These are phyloP conservation scores for Tyto alba DNA, from an alignment of 2,113 vertebrate species.

Conservation along the genomic window DNA sequence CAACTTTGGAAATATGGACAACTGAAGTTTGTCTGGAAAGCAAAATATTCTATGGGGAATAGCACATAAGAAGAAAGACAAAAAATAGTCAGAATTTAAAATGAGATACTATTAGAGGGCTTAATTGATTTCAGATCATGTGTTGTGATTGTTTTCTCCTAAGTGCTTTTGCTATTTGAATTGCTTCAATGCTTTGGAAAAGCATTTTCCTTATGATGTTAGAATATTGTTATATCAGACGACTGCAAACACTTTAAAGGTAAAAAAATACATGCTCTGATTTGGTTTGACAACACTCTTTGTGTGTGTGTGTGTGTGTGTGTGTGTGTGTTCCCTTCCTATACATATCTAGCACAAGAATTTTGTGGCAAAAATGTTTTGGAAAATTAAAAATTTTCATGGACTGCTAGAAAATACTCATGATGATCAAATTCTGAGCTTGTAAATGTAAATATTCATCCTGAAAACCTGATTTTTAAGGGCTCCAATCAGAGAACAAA, in stretches of 20 bases:
- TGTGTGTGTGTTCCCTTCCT: not conserved
- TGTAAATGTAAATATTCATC: constrained; percentile 51
- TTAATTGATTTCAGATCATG: not conserved
- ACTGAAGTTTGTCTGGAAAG: not conserved
- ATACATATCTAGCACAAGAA: not conserved
- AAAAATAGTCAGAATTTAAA: not conserved
- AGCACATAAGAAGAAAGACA: not conserved
- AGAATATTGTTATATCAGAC: not conserved
- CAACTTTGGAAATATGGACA: not conserved
- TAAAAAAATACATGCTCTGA: not conserved
- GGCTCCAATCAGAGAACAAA: constrained; percentile 51
- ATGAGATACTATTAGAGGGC: not conserved
- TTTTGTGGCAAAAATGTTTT: not conserved
- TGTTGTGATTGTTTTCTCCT: not conserved
- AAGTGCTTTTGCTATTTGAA: not conserved
- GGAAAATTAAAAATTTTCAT: not conserved
- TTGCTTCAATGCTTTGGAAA: not conserved
- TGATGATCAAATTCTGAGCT: constrained; percentile 28
- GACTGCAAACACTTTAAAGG: not conserved
- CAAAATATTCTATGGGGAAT: not conserved
- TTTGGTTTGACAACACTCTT: not conserved
- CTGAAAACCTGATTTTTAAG: constrained; percentile 55
- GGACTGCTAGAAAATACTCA: not conserved
- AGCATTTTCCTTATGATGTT: not conserved
- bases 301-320: too few species aligned